A percentile compares a stretch with the other conserved stretches of the same genome.
Conservation (phyloP, 2,888 invertebrate genomes). For the Gryllus longicercus region DNA sequence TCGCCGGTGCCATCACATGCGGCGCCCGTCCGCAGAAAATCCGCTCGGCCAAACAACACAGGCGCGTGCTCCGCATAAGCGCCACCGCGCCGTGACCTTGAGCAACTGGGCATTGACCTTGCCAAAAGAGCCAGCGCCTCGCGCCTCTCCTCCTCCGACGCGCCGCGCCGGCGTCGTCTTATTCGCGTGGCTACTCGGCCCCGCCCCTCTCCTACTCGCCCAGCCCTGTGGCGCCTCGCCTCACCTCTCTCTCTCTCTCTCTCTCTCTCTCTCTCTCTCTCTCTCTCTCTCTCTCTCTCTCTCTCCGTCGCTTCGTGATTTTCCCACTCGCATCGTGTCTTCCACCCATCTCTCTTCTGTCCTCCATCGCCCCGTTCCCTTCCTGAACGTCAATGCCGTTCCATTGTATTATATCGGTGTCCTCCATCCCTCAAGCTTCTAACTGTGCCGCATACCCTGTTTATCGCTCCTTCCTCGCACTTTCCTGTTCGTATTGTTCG, state of each 20-base stretch:
- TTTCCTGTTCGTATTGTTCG: no score
- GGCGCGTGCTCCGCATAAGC: conserved; percentile 17
- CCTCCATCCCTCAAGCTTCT: no score
- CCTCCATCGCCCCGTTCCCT: no score
- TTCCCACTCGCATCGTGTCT: no score
- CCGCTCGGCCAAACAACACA: conserved; percentile 4
- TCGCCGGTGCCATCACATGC: neutral
- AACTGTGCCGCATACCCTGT: no score
- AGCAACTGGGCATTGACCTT: neutral
- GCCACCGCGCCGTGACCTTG: neutral
- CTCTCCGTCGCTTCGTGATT: no score
- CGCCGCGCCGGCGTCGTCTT: neutral
- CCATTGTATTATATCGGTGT: no score
- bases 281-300: no score
- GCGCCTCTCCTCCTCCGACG: neutral
- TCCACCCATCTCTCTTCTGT: no score
- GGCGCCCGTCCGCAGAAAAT: neutral
- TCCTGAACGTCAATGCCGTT: no score
- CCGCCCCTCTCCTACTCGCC: neutral
- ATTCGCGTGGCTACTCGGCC: neutral
- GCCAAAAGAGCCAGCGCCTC: neutral
- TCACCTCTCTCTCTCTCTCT: accelerated
- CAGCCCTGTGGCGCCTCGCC: neutral
- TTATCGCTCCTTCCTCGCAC: no score
- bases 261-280: no score